phyloP scores from a whole-genome alignment of 2,797 vertebrate genomes.

The Tamandua tetradactyla region DNA sequence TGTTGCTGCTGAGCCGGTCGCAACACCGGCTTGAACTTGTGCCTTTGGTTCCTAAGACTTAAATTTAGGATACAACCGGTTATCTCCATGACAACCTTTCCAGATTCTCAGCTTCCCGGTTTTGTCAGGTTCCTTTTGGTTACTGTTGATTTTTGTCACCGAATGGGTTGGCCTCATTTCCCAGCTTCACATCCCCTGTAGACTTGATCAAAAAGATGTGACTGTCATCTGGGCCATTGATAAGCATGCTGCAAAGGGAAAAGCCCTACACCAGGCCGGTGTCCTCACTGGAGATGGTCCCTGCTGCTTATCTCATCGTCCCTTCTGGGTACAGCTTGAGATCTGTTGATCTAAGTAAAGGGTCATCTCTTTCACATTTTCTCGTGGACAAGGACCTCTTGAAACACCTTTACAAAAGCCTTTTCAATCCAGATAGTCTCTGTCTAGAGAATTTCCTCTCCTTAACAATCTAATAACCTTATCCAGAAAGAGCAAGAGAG shows the following conservation, averaged over 20 bases:
- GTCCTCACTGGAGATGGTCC: not conserved
- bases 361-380: not conserved
- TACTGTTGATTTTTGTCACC: not conserved
- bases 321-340: not conserved
- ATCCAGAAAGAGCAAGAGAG: not conserved
- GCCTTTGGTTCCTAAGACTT: slow-evolving; percentile 16
- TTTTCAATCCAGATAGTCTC: not conserved
- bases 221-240: not conserved
- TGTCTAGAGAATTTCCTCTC: slow-evolving; percentile 11
- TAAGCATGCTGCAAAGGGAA: not conserved
- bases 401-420: not conserved
- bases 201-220: not conserved
- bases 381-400: not conserved
- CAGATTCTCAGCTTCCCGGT: not conserved
- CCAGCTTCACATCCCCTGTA: not conserved
- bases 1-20: not conserved
- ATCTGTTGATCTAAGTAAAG: not conserved
- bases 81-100: not conserved
- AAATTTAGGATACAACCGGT: not conserved
- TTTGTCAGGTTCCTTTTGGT: slow-evolving; percentile 4
- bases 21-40: not conserved
- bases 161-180: not conserved
- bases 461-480: not conserved
- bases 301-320: not conserved
- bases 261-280: not conserved